Evolutionary conservation across 2,888 invertebrate genomes (phyloP).

Genomic region (Lepetodrilus schrolli): DNA sequence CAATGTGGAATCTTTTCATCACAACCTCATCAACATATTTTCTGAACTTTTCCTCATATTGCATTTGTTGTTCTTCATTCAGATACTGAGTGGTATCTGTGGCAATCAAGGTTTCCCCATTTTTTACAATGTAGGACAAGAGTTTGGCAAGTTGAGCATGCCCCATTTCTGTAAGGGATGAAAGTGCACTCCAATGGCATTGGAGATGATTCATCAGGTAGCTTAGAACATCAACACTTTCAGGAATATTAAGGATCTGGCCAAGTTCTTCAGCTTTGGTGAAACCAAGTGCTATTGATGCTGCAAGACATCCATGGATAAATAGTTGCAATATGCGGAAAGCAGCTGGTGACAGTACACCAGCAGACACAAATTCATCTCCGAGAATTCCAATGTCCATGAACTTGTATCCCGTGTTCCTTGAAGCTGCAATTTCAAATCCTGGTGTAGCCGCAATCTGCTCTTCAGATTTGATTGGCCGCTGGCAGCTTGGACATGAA

Average conservation of each 20-base stretch:
- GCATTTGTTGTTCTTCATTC: background rate
- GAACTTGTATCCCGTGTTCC: background rate
- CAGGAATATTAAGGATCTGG: background rate
- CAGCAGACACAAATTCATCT: background rate
- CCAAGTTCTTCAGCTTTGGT: background rate
- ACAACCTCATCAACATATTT: background rate
- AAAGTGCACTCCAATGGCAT: conserved; percentile 18
- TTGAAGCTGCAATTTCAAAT: background rate
- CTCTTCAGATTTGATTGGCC: background rate
- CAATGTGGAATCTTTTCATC: background rate
- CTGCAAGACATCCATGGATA: conserved; percentile 19
- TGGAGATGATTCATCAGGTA: conserved; percentile 7
- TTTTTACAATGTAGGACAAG: conserved; percentile 20
- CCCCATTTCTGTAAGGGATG: conserved; percentile 24
- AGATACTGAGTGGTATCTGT: background rate
- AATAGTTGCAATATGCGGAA: conserved; percentile 21
- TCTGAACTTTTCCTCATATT: conserved; percentile 6
- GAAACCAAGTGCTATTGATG: conserved; percentile 21
- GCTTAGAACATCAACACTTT: background rate
- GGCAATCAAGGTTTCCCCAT: background rate
- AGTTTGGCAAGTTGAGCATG: conserved; percentile 26
- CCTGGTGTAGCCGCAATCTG: background rate
- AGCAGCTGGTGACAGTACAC: conserved; percentile 13
- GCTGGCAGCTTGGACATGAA: background rate
- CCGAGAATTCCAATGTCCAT: background rate